Conservation (phyloP, 2,113 vertebrate species). For the Heteronetta atricapilla region DNA sequence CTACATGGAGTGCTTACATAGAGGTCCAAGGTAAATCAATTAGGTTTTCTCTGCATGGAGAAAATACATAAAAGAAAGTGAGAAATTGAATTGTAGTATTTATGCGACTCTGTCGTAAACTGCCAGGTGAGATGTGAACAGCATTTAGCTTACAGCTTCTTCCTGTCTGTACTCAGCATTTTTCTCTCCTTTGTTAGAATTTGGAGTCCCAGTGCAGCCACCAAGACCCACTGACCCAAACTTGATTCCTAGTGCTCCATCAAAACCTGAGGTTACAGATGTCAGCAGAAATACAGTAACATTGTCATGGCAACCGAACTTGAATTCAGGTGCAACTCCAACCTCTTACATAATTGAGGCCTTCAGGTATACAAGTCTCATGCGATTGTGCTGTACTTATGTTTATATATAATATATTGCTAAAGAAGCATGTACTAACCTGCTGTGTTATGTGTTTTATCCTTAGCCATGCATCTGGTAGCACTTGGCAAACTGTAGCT, state of each 20-base stretch:
- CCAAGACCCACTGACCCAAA: constrained; percentile 96
- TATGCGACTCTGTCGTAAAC: constrained; percentile 4
- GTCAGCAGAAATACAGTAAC: constrained; percentile 91
- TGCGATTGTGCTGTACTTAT: neutral
- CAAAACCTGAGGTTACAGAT: constrained; percentile 92
- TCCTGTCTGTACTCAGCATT: neutral
- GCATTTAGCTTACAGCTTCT: neutral
- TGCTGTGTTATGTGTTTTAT: constrained; percentile 31
- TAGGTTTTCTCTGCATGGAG: neutral
- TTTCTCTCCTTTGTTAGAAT: constrained; percentile 80
- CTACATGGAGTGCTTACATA: constrained; percentile 93
- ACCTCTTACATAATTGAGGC: constrained; percentile 98
- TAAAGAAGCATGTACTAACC: constrained; percentile 43
- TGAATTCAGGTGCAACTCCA: constrained; percentile 94
- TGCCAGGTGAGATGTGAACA: neutral
- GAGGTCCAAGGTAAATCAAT: constrained; percentile 91
- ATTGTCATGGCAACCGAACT: constrained; percentile 93
- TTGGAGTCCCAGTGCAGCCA: constrained; percentile 91
- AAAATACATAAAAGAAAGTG: neutral
- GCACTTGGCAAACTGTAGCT: constrained; percentile 97
- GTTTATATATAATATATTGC: neutral
- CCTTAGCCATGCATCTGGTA: constrained; percentile 93
- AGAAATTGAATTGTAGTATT: neutral
- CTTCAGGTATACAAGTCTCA: constrained; percentile 85
- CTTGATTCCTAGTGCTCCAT: constrained; percentile 95